Evolutionary conservation across 2,888 invertebrate species (phyloP), one percentile per base, ranked within the genome.

Genomic region (Craniophora ligustri): DNA sequence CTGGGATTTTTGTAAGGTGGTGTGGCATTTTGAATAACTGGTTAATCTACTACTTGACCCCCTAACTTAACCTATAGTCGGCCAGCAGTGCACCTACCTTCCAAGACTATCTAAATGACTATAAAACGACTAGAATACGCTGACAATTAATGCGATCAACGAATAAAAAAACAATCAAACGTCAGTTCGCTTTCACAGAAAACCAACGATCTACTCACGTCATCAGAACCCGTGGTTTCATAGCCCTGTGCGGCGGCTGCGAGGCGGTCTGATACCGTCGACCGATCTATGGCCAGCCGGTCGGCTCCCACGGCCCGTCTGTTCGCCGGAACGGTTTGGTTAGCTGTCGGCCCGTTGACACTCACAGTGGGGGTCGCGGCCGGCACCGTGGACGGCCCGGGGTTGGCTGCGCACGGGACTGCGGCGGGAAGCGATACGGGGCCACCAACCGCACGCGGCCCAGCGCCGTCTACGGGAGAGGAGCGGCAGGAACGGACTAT

Each of bases 181-280:
- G 10, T 26, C 3, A 10, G 5, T 14, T 1, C 13, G 4, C 5
- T 14, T 14, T 38, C 6, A 36, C 41, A 18, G 26, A 31, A 35
- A 46, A 5, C 16, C 38, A 48, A 32, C 30, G 34, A 4, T 41
- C 42, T 54, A 81, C 85, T 84, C 67, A 89, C 89, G 48, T 89
- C 87, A 39, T 88, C 87, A 0, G 82, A 80, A 6, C 81, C 77
- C 26, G 79, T 76, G 7, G 67, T 67, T 26, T 77, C 48, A 10
- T 72, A 62, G 6, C 57, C 65, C 8, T 47, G 36, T 1, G 58
- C 45, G 11, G 66, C 55, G 11, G 57, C 63, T n/a, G 46, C 23
- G 10, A 79, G 64, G 0, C 78, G 57, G 15, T 81, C 79, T 2
- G 62, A 18, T 13, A 59, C 67, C 14, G 77, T 61, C 0, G 81